Conservation (phyloP, 2,888 invertebrate species). For the Cephus nigrinus region DNA sequence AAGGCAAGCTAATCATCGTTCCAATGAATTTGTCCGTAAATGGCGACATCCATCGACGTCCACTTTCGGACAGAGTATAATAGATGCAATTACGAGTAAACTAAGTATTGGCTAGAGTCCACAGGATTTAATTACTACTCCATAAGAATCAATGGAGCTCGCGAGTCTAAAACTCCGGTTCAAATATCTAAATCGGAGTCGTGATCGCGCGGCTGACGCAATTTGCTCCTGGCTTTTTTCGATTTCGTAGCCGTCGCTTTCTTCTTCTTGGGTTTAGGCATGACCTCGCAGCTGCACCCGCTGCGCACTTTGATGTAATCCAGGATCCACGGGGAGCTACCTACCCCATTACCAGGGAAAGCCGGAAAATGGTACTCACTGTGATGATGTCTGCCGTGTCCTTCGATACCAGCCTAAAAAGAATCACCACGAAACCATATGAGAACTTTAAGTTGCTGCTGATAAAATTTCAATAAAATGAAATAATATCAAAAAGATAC, state of each 20-base stretch:
- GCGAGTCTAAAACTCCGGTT: neutral
- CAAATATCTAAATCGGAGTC: conserved; percentile 17
- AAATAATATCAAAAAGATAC: conserved; percentile 26
- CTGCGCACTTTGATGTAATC: conserved; percentile 86
- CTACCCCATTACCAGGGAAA: conserved; percentile 66
- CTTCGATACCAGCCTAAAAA: neutral
- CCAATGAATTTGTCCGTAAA: neutral
- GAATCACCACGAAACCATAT: neutral
- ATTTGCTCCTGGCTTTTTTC: conserved; percentile 52
- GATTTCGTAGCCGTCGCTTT: conserved; percentile 45
- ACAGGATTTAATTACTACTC: neutral
- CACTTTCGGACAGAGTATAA: neutral
- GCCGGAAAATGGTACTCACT: conserved; percentile 64
- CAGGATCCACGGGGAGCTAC: conserved; percentile 74
- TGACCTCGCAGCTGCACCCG: conserved; percentile 86
- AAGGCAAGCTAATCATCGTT: neutral
- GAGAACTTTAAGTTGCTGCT: neutral
- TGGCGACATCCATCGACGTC: neutral
- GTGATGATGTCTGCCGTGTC: conserved; percentile 57
- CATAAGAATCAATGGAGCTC: neutral
- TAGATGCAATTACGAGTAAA: neutral
- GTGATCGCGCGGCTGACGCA: conserved; percentile 27
- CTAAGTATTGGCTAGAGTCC: neutral
- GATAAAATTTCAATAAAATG: neutral
- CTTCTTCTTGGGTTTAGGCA: conserved; percentile 70